Percentiles rank a stretch among this genome's conserved stretches.
phyloP scores from a whole-genome alignment of 2,113 vertebrate species.

The Tautogolabrus adspersus region DNA sequence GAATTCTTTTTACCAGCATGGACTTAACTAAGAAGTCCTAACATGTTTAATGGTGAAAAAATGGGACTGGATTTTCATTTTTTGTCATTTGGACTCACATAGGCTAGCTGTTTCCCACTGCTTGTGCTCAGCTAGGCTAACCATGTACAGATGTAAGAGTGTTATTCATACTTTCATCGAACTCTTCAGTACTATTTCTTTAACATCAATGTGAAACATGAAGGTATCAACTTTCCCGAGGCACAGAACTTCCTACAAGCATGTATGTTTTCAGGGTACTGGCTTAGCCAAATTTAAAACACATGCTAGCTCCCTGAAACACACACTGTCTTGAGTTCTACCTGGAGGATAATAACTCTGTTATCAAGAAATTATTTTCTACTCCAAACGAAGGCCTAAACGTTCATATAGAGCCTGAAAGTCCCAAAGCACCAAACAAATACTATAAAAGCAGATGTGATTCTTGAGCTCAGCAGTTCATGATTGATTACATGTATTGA shows the following conservation, averaged over 20 bases:
- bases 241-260: slow-evolving; percentile 32
- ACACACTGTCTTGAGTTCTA: slow-evolving; percentile 24
- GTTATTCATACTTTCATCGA: slow-evolving; percentile 13
- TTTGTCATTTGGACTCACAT: not conserved
- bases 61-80: too few species aligned
- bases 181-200: slow-evolving; percentile 3
- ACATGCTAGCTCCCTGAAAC: slow-evolving; percentile 27
- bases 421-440: slow-evolving; percentile 35
- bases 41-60: not conserved
- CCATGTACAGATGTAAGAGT: not conserved
- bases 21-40: not conserved
- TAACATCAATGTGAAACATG: slow-evolving; percentile 14
- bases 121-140: slow-evolving; percentile 16
- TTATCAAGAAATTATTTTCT: slow-evolving; percentile 11
- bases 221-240: slow-evolving; percentile 19
- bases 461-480: not conserved
- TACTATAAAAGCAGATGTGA: not conserved
- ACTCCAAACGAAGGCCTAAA: slow-evolving; percentile 8
- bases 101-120: not conserved
- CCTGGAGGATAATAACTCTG: slow-evolving; percentile 42
- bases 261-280: slow-evolving; percentile 38
- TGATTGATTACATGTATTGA: slow-evolving; percentile 31
- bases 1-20: too few species aligned
- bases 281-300: slow-evolving; percentile 57
- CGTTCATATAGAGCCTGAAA: slow-evolving; percentile 7